phyloP scores from a whole-genome alignment of 2,888 invertebrate species.

The Drosophila paranaensis region DNA sequence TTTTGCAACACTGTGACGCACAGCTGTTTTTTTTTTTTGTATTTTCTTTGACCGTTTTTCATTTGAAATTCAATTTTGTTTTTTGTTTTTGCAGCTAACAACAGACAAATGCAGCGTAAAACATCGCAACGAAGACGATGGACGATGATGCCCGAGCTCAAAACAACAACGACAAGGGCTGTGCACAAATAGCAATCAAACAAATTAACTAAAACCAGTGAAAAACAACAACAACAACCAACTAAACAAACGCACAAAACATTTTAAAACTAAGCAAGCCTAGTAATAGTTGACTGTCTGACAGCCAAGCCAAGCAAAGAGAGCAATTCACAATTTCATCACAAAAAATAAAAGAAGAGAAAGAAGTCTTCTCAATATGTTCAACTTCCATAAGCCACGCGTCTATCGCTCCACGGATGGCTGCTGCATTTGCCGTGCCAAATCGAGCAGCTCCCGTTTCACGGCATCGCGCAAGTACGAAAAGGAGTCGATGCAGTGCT shows the following conservation, averaged over 20 bases:
- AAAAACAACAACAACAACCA: constrained; percentile 75
- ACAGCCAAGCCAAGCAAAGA: neutral
- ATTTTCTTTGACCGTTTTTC: constrained; percentile 23
- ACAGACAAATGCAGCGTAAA: constrained; percentile 62
- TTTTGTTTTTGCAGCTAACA: constrained; percentile 26
- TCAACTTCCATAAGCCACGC: constrained; percentile 94
- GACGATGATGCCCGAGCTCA: constrained; percentile 55
- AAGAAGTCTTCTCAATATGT: constrained; percentile 86
- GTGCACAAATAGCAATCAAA: constrained; percentile 59
- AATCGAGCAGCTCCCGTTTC: constrained; percentile 94
- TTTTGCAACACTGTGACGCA: constrained; percentile 40
- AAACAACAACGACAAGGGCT: constrained; percentile 29
- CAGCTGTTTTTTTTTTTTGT: constrained; percentile 26
- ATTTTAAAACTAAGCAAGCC: constrained; percentile 11
- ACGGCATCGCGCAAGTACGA: constrained; percentile 94
- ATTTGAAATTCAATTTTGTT: constrained; percentile 29
- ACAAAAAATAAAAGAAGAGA: constrained; percentile 2
- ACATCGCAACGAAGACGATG: constrained; percentile 54
- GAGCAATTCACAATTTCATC: neutral
- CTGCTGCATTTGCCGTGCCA: constrained; percentile 94
- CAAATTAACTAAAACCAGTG: constrained; percentile 38
- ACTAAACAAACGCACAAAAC: constrained; percentile 8
- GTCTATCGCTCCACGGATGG: constrained; percentile 93
- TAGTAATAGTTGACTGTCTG: constrained; percentile 5
- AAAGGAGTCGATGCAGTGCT: constrained; percentile 92